A percentile compares a stretch with the other conserved stretches of the same genome.
Evolutionary conservation across 2,888 invertebrate species (phyloP).

Genomic region (Gastrophysa polygoni): DNA sequence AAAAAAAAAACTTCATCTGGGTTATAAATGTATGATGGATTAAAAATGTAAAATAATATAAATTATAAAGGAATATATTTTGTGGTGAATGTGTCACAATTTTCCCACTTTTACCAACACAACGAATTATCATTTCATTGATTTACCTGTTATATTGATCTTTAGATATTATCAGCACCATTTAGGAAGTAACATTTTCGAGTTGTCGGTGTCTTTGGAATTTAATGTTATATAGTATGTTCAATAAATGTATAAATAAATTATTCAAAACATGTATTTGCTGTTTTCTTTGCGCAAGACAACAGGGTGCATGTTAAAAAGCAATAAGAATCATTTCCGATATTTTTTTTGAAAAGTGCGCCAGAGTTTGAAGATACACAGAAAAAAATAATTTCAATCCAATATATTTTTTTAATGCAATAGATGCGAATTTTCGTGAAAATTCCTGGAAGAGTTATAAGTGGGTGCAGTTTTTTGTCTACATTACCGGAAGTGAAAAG

Average conservation of each 20-base stretch:
- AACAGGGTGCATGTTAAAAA: no score
- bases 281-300: conserved; percentile 11
- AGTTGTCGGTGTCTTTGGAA: conserved; percentile 54
- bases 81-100: conserved; percentile 39
- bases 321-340: no score
- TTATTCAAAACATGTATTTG: conserved; percentile 33
- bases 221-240: conserved; percentile 54
- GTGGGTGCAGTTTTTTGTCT: no score
- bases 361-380: no score
- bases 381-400: no score
- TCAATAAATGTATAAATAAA: conserved; percentile 53
- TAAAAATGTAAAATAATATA: conserved; percentile 37
- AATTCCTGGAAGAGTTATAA: no score
- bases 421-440: no score
- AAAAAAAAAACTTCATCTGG: conserved; percentile 12
- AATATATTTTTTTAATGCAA: no score
- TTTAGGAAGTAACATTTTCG: conserved; percentile 48
- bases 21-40: conserved; percentile 12
- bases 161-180: conserved; percentile 48
- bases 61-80: conserved; percentile 29
- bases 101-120: conserved; percentile 40
- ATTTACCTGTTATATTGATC: conserved; percentile 40
- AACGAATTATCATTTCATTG: conserved; percentile 42
- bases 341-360: no score
- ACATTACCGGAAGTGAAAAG: no score